phyloP scores from a whole-genome alignment of 2,113 vertebrate genomes.

The Riparia riparia region DNA sequence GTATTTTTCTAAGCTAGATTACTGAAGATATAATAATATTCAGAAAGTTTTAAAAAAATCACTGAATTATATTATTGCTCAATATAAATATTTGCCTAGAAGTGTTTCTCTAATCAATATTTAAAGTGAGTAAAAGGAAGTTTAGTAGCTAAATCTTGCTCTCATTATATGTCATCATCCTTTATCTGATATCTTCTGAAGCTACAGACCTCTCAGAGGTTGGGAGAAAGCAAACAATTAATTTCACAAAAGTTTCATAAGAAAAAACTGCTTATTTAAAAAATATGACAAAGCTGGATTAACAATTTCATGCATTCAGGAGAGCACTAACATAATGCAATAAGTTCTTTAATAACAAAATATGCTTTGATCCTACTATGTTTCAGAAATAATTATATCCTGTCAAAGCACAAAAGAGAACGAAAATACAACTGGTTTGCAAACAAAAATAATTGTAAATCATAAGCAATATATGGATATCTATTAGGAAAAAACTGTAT shows the following conservation, averaged over 20 bases:
- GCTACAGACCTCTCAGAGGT: constrained; percentile 38
- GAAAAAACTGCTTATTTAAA: constrained; percentile 6
- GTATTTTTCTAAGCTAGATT: constrained; percentile 27
- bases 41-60: not conserved
- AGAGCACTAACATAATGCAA: not conserved
- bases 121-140: constrained; percentile 64
- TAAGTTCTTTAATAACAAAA: constrained; percentile 50
- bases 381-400: constrained; percentile 44
- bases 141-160: constrained; percentile 63
- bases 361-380: not conserved
- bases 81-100: constrained; percentile 69
- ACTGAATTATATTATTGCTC: constrained; percentile 45
- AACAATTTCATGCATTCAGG: constrained; percentile 24
- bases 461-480: not conserved
- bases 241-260: constrained; percentile 52
- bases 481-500: not conserved
- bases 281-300: constrained; percentile 22
- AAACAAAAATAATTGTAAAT: constrained; percentile 14
- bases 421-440: not conserved
- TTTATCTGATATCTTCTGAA: constrained; percentile 61
- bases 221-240: constrained; percentile 65
- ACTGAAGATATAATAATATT: constrained; percentile 39
- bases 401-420: constrained; percentile 19
- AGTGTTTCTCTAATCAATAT: constrained; percentile 73
- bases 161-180: constrained; percentile 63